Conservation (phyloP, 2,888 invertebrate species). For the Melinopterus prodromus region DNA sequence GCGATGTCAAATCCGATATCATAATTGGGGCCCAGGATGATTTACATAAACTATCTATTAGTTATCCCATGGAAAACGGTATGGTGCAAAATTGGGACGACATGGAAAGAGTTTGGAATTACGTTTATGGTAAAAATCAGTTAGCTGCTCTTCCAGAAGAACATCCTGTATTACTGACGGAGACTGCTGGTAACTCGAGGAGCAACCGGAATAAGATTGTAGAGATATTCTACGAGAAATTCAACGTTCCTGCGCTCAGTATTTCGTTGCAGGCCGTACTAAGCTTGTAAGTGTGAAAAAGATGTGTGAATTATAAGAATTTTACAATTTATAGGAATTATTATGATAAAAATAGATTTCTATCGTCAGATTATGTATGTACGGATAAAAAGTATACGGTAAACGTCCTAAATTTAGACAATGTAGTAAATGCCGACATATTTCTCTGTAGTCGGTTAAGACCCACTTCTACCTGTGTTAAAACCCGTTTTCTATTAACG, state of each 20-base stretch:
- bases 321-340: too few relatives aligned
- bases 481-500: too few relatives aligned
- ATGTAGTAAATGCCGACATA: too few relatives aligned
- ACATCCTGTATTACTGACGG: conserved; percentile 35
- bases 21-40: conserved; percentile 30
- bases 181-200: conserved; percentile 31
- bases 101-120: conserved; percentile 36
- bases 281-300: conserved; percentile 27
- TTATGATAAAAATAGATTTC: too few relatives aligned
- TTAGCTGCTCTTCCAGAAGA: conserved; percentile 32
- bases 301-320: too few relatives aligned
- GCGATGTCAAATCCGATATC: conserved; percentile 14
- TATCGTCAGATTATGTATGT: too few relatives aligned
- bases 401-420: too few relatives aligned
- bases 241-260: conserved; percentile 32
- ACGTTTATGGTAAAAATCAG: conserved; percentile 32
- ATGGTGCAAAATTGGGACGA: conserved; percentile 35
- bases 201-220: conserved; percentile 29
- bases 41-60: conserved; percentile 31
- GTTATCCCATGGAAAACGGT: conserved; percentile 34
- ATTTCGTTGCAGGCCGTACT: conserved; percentile 32
- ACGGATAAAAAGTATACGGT: too few relatives aligned
- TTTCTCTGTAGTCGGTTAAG: too few relatives aligned
- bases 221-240: conserved; percentile 36
- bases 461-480: too few relatives aligned